These are phyloP conservation scores for Copidosoma floridanum DNA, from an alignment of 1,140 invertebrate genomes.

Conservation along the genomic window DNA sequence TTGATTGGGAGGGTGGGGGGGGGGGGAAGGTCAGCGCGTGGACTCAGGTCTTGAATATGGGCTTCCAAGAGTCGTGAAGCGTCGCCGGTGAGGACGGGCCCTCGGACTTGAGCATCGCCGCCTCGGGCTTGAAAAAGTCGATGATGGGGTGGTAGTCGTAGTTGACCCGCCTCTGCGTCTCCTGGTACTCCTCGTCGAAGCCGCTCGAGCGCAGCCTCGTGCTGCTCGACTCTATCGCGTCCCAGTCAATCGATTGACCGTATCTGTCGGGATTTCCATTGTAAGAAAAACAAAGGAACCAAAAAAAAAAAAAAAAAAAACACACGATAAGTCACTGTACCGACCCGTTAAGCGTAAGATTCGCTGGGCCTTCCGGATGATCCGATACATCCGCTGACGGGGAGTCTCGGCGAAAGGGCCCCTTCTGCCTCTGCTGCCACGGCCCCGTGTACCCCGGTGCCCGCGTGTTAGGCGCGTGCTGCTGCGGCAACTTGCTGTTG, in stretches of 20 bases:
- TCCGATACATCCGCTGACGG: constrained; percentile 38
- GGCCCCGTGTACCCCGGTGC: constrained; percentile 51
- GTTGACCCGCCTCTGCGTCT: constrained; percentile 64
- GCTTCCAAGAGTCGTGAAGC: constrained; percentile 47
- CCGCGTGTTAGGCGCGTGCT: constrained; percentile 53
- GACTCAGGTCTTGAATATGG: constrained; percentile 44
- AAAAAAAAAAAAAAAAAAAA: neutral
- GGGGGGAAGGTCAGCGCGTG: no score
- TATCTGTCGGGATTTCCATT: no score
- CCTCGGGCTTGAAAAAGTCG: constrained; percentile 71
- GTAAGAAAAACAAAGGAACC: neutral
- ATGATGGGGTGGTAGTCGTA: constrained; percentile 85
- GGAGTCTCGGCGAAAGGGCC: constrained; percentile 51
- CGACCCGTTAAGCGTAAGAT: constrained; percentile 33
- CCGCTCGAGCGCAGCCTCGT: constrained; percentile 44
- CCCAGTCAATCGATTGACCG: constrained; percentile 39
- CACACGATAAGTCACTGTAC: no score
- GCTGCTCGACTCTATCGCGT: constrained; percentile 33
- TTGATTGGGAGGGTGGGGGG: no score
- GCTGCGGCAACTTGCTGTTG: constrained; percentile 52
- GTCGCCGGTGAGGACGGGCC: constrained; percentile 2
- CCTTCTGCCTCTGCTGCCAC: constrained; percentile 41
- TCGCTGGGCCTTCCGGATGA: constrained; percentile 27
- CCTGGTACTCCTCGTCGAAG: constrained; percentile 48
- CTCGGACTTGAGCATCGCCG: constrained; percentile 48